Conservation (phyloP, 1,140 invertebrate genomes). For the Drosophila santomea region DNA sequence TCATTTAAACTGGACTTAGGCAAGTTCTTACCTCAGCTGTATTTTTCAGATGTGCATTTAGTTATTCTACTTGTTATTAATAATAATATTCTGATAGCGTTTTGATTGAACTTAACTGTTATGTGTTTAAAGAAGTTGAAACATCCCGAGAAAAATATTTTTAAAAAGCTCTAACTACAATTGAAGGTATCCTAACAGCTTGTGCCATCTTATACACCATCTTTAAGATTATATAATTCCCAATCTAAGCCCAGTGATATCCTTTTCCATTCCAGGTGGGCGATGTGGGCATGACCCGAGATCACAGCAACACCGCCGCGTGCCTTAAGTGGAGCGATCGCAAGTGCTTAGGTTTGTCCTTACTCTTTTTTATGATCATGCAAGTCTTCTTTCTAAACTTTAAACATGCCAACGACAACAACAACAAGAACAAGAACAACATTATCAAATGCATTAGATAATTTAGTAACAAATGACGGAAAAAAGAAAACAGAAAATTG, state of each 20-base stretch:
- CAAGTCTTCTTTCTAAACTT: constrained; percentile 74
- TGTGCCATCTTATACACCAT: neutral
- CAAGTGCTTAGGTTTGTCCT: constrained; percentile 84
- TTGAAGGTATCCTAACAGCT: neutral
- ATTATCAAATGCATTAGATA: constrained; percentile 69
- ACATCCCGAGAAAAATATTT: too few relatives aligned
- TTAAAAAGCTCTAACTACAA: too few relatives aligned
- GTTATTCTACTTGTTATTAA: too few relatives aligned
- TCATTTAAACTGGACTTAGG: too few relatives aligned
- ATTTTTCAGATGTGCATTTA: too few relatives aligned
- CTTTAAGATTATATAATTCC: neutral
- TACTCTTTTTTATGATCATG: constrained; percentile 73
- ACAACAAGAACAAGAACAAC: constrained; percentile 58
- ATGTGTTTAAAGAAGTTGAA: too few relatives aligned
- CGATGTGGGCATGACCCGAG: constrained; percentile 63
- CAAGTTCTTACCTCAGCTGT: too few relatives aligned
- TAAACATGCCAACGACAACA: constrained; percentile 69
- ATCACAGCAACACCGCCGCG: constrained; percentile 70
- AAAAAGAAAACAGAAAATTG: constrained; percentile 20
- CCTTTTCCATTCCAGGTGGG: constrained; percentile 61
- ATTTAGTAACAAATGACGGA: constrained; percentile 58
- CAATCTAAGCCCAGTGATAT: neutral
- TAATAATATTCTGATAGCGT: too few relatives aligned
- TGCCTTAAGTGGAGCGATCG: constrained; percentile 78
- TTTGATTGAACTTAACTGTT: too few relatives aligned